Evolutionary conservation across 1,140 invertebrate genomes (phyloP), one percentile per base, ranked within the genome.

Genomic region (Lepidurus couesii): DNA sequence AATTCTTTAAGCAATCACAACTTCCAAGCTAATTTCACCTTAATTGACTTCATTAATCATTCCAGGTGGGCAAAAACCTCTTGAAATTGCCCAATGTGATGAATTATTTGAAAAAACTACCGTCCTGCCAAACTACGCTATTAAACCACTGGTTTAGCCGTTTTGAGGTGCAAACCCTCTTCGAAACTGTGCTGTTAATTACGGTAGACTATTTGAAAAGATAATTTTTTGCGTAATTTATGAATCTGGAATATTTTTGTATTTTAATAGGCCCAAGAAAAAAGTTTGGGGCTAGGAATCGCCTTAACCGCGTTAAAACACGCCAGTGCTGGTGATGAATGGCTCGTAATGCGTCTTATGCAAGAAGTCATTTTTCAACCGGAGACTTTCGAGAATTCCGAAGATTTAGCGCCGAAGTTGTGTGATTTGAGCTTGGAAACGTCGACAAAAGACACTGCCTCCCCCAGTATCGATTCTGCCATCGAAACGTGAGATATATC

Each of bases 101-200:
- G 26, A 43, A 6, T 21, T 73, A 78, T 44, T 77, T 74, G 74
- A 13, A 73, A 34, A 7, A 74, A 78, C 7, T 43, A 6, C 21
- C 24, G 16, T 5, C 24, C 7, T 34, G 24, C 42, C 44, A 42
- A 21, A 7, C 44, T 10, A 9, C 43, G 16, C 65, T 77, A 4
- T 77, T 42, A 16, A 45, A 45, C 24, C 74, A 80, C 44, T 80
- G 79, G 79, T 80, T 80, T 42, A 77, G 42, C 3, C 75, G 79
- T 42, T 80, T 75, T 75, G 79, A 80, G 26, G 16, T 77, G 21
- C 76, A 78, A 26, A 44, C 74, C 42, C 43, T 79, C n/a, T 74
- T 73, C 13, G 44, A 76, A 9, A 74, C 53, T 10, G 16, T 75
- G 7, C 65, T 24, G 21, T 2, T 76, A 76, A 47, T 9, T 16